phyloP scores from a whole-genome alignment of 2,888 invertebrate species.

The Congeria kusceri region DNA sequence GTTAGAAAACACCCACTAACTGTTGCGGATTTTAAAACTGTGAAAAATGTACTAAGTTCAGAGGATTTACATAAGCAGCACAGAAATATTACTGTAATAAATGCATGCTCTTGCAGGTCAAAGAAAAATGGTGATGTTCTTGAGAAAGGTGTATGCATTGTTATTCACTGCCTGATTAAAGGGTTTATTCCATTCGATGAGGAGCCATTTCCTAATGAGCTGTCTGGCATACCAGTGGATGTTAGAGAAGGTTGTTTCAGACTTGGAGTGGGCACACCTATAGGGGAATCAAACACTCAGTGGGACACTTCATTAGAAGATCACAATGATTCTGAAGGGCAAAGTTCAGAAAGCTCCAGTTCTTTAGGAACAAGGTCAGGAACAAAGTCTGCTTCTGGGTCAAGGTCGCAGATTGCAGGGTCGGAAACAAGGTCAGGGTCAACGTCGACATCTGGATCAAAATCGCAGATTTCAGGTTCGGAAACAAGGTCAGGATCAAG shows the following conservation, averaged over 20 bases:
- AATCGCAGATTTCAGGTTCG: no score
- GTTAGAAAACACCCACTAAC: constrained; percentile 39
- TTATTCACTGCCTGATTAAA: constrained; percentile 52
- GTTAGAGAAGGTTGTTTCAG: constrained; percentile 52
- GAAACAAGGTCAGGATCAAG: no score
- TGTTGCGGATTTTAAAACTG: constrained; percentile 14
- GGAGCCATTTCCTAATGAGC: constrained; percentile 50
- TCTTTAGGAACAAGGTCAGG: background rate
- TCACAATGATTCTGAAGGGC: background rate
- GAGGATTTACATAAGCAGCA: constrained; percentile 35
- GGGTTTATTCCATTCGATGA: constrained; percentile 62
- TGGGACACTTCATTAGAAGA: background rate
- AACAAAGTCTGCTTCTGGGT: no score
- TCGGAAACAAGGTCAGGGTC: no score
- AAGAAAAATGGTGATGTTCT: constrained; percentile 41
- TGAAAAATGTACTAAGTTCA: constrained; percentile 27
- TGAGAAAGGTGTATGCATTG: constrained; percentile 53
- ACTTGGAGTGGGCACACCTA: constrained; percentile 29
- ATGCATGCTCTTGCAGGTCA: constrained; percentile 51
- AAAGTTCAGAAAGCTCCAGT: background rate
- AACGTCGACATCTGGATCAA: no score
- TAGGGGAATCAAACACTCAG: background rate
- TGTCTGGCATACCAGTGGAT: constrained; percentile 56
- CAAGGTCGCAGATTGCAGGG: no score
- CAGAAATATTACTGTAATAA: constrained; percentile 46